Conservation (phyloP, 2,113 vertebrate genomes). For the Aythya baeri region DNA sequence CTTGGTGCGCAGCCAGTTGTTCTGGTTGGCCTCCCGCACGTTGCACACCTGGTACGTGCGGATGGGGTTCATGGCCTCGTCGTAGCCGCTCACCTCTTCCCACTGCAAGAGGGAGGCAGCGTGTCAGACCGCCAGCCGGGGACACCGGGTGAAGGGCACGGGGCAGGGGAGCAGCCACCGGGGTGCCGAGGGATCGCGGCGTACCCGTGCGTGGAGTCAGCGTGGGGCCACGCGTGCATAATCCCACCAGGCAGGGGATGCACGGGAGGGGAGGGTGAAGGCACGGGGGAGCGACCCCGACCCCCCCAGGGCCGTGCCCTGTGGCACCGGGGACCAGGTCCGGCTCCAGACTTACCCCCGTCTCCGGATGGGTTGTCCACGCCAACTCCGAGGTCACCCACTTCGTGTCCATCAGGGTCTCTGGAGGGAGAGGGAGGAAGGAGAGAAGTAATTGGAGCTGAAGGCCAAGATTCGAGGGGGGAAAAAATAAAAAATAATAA, state of each 20-base stretch:
- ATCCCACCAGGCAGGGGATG: background rate
- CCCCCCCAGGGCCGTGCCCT: background rate
- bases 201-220: background rate
- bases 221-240: background rate
- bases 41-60: conserved; percentile 98
- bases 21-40: conserved; percentile 89
- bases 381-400: conserved; percentile 97
- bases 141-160: accelerated
- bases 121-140: background rate
- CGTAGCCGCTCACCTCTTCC: conserved; percentile 98
- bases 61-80: conserved; percentile 96
- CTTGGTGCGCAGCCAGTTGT: conserved; percentile 96
- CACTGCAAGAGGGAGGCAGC: conserved; percentile 77
- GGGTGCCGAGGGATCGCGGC: background rate
- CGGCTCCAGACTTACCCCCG: conserved; percentile 85
- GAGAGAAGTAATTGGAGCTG: conserved; percentile 48
- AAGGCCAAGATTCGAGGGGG: conserved; percentile 28
- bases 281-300: background rate
- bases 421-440: conserved; percentile 74
- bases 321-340: background rate
- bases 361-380: conserved; percentile 96
- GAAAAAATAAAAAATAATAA: background rate
- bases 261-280: background rate
- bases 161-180: background rate
- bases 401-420: conserved; percentile 97